Conservation (phyloP, 2,797 vertebrate genomes). For the Leuciscus waleckii region DNA sequence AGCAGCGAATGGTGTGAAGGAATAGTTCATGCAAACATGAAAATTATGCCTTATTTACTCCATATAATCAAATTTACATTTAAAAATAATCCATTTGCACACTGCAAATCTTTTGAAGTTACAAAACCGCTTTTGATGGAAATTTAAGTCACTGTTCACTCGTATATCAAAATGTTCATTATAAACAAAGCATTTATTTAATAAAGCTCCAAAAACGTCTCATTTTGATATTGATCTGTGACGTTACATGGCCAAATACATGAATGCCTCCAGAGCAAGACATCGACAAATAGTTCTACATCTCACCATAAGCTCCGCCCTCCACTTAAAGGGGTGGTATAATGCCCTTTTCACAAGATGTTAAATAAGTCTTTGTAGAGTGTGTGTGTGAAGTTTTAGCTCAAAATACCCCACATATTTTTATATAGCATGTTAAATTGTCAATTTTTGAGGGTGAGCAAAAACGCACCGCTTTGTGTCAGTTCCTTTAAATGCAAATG, state of each 20-base stretch:
- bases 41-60: background rate
- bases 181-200: background rate
- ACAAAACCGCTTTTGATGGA: background rate
- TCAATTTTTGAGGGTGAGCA: too few species aligned
- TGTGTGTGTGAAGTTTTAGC: too few species aligned
- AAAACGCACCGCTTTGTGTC: too few species aligned
- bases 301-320: background rate
- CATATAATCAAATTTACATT: background rate
- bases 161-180: background rate
- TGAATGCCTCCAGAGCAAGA: background rate
- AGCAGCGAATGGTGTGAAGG: background rate
- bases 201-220: background rate
- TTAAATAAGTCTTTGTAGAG: too few species aligned
- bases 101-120: background rate
- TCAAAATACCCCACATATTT: too few species aligned
- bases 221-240: background rate
- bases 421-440: too few species aligned
- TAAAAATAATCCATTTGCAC: background rate
- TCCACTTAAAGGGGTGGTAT: too few species aligned
- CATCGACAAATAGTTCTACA: background rate
- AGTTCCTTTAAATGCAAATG: too few species aligned
- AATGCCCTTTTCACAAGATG: too few species aligned
- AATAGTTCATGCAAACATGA: background rate
- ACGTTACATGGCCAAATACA: background rate
- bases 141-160: background rate